Conservation (phyloP, 2,888 invertebrate species). For the Nudaria mundana region DNA sequence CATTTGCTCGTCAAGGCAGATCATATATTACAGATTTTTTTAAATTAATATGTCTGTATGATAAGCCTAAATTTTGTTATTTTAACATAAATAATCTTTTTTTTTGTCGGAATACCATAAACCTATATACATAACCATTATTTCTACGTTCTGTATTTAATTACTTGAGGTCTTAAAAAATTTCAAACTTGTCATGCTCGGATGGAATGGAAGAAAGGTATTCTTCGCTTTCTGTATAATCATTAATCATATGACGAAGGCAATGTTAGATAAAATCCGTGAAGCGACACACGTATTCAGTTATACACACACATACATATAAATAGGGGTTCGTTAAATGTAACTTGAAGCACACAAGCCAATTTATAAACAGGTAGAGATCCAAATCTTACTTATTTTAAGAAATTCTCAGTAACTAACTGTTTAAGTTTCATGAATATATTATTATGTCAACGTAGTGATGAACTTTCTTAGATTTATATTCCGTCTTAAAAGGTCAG, state of each 20-base stretch:
- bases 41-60: no score
- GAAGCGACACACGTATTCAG: slow-evolving; percentile 36
- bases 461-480: slow-evolving; percentile 12
- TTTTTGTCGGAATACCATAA: no score
- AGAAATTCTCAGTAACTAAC: slow-evolving; percentile 40
- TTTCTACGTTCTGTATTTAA: slow-evolving; percentile 10
- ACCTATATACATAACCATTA: no score
- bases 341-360: slow-evolving; percentile 33
- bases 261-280: slow-evolving; percentile 60
- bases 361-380: slow-evolving; percentile 40
- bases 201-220: slow-evolving; percentile 65
- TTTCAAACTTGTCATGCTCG: slow-evolving; percentile 60
- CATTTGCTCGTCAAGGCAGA: no score
- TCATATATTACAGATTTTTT: no score
- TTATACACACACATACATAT: slow-evolving; percentile 26
- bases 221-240: slow-evolving; percentile 55
- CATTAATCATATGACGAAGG: slow-evolving; percentile 73
- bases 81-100: no score
- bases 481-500: neutral
- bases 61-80: no score
- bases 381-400: slow-evolving; percentile 40
- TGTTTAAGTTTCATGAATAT: slow-evolving; percentile 28
- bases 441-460: slow-evolving; percentile 24
- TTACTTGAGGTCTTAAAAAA: slow-evolving; percentile 39
- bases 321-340: slow-evolving; percentile 24